These are phyloP conservation scores for Drosophila kambysellisi DNA, from an alignment of 2,888 invertebrate genomes.

Conservation along the genomic window DNA sequence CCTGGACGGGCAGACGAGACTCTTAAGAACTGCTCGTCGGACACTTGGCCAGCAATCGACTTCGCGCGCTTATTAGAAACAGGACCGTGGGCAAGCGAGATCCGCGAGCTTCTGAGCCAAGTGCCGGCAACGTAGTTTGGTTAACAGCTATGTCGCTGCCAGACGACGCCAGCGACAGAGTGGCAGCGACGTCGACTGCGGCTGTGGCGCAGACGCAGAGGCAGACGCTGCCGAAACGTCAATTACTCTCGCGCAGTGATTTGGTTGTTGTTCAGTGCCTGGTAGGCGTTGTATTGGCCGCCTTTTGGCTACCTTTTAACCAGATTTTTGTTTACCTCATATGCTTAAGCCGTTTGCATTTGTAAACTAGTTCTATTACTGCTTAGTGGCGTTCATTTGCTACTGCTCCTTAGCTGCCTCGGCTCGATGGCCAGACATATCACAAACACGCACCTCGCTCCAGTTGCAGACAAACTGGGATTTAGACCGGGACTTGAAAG, in stretches of 20 bases:
- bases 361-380: constrained; percentile 51
- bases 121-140: constrained; percentile 65
- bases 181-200: constrained; percentile 43
- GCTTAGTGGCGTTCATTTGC: constrained; percentile 8
- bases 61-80: constrained; percentile 60
- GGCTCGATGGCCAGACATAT: constrained; percentile 2
- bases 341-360: constrained; percentile 21
- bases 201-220: constrained; percentile 19
- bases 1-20: constrained; percentile 63
- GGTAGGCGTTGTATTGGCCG: constrained; percentile 54
- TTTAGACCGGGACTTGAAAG: constrained; percentile 32
- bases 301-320: constrained; percentile 26
- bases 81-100: constrained; percentile 71
- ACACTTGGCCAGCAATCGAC: constrained; percentile 29
- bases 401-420: constrained; percentile 30
- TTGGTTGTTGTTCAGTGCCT: constrained; percentile 39
- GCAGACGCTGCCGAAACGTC: constrained; percentile 53
- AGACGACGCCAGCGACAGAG: constrained; percentile 17
- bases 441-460: constrained; percentile 50
- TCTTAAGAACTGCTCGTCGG: constrained; percentile 41
- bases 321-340: constrained; percentile 23
- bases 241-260: constrained; percentile 66
- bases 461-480: constrained; percentile 40
- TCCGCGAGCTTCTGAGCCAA: constrained; percentile 77
- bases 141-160: constrained; percentile 71